Conservation (phyloP, 2,113 vertebrate species). For the Neodontobutis hainanensis region DNA sequence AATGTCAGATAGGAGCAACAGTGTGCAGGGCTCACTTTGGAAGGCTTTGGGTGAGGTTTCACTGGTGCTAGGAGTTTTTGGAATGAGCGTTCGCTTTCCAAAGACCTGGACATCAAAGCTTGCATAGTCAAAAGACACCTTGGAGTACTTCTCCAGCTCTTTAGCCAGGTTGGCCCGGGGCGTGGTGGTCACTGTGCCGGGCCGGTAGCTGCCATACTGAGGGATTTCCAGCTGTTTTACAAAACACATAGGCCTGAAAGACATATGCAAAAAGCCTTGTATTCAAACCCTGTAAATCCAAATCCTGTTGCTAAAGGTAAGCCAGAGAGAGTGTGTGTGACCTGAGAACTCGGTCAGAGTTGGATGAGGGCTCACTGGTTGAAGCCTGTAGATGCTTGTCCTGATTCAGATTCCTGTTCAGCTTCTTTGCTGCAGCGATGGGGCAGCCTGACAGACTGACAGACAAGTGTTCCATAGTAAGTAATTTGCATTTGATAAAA, state of each 20-base stretch:
- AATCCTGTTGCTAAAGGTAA: background rate
- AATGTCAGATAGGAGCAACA: background rate
- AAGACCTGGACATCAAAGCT: conserved; percentile 99
- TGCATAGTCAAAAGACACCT: conserved; percentile 99
- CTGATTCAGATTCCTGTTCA: conserved; percentile 89
- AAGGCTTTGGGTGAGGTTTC: conserved; percentile 98
- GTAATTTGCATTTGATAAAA: no score
- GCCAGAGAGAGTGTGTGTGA: conserved; percentile 37
- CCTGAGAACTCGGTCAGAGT: conserved; percentile 97
- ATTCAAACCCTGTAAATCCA: background rate
- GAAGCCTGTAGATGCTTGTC: conserved; percentile 89
- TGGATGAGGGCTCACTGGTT: conserved; percentile 82
- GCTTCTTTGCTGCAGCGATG: conserved; percentile 94
- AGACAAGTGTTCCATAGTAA: background rate
- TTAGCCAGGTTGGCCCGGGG: conserved; percentile 97
- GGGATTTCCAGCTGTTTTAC: conserved; percentile 98
- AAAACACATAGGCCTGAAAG: conserved; percentile 95
- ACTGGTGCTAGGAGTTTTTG: conserved; percentile 89
- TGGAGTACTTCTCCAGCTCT: conserved; percentile 99
- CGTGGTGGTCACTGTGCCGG: conserved; percentile 89
- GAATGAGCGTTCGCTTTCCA: conserved; percentile 97
- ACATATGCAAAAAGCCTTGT: background rate
- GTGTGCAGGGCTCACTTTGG: conserved; percentile 87
- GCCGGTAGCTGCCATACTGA: conserved; percentile 92
- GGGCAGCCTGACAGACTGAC: conserved; percentile 95